Conservation (phyloP, 2,113 vertebrate species). For the Ranitomeya variabilis region DNA sequence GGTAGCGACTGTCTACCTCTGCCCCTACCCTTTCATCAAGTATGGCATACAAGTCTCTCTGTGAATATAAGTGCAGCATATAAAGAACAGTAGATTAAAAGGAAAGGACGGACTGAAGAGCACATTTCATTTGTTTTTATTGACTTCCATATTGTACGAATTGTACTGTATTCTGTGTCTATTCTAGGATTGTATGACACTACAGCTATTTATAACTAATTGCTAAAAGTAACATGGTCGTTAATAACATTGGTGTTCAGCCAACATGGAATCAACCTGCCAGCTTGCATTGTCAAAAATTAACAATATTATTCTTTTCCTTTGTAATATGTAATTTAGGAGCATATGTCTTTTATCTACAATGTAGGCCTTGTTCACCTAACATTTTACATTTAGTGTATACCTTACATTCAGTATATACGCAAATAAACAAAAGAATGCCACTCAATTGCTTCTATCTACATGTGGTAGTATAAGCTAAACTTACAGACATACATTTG, state of each 20-base stretch:
- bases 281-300: background rate
- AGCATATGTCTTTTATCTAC: background rate
- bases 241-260: background rate
- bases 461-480: too few relatives aligned
- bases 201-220: constrained; percentile 15
- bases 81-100: background rate
- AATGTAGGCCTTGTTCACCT: background rate
- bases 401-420: too few relatives aligned
- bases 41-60: background rate
- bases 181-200: background rate
- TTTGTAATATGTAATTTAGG: constrained; percentile 5
- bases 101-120: background rate
- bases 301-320: background rate
- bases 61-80: background rate
- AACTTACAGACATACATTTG: too few relatives aligned
- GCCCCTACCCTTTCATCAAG: background rate
- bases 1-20: too few relatives aligned
- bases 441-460: too few relatives aligned
- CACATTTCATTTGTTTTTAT: background rate
- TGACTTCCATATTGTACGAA: background rate
- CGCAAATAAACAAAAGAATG: too few relatives aligned
- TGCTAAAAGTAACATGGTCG: background rate
- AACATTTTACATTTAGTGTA: too few relatives aligned
- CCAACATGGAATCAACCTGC: background rate
- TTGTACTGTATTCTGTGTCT: background rate